Evolutionary conservation across 2,888 invertebrate genomes (phyloP), one percentile per base, ranked within the genome.

Genomic region (Siphlonurus alternatus): DNA sequence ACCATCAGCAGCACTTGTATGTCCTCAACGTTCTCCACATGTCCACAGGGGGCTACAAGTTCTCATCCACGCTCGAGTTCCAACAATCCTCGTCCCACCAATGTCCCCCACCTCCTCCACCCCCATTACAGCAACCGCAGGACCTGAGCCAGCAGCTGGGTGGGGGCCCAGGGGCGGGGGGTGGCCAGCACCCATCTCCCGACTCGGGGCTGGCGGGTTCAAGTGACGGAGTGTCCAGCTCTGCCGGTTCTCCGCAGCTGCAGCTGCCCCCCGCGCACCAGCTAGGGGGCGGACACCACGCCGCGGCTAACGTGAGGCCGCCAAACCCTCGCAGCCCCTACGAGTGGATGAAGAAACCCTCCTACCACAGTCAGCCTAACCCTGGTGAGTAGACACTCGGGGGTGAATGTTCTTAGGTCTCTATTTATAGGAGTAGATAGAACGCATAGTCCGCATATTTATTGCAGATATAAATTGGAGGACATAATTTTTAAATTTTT

Each of bases 291-390:
- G 78, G 68, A 72, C 76, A 61, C 78, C 25, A 66, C 70, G 67
- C 72, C 71, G 70, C 74, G 66, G 67, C 74, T 68, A 69, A 70
- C 59, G 63, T 66, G 56, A 67, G 86, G 71, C 86, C 89, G 59
- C 81, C 85, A 53, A 87, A 88, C 25, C 83, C 85, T 22, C 83
- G 90, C 59, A 88, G 89, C 68, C 90, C 91, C 0, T 93, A 85
- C 74, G 92, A 91, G 71, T 94, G 93, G 93, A 93, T 94, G 86
- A 93, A 89, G 76, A 92, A 90, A 75, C 87, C 88, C 2, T 85
- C 89, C 63, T 92, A 91, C 75, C 89, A 89, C 72, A 84, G 82
- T 68, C 89, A 89, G 73, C 89, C 89, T 1, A 89, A 87, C 76
- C 89, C 91, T 77, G 92, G 92, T 92, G 76, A 76, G 78, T 75